Conservation (phyloP, 1,140 invertebrate species). For the Panagrolaimus sp. region DNA sequence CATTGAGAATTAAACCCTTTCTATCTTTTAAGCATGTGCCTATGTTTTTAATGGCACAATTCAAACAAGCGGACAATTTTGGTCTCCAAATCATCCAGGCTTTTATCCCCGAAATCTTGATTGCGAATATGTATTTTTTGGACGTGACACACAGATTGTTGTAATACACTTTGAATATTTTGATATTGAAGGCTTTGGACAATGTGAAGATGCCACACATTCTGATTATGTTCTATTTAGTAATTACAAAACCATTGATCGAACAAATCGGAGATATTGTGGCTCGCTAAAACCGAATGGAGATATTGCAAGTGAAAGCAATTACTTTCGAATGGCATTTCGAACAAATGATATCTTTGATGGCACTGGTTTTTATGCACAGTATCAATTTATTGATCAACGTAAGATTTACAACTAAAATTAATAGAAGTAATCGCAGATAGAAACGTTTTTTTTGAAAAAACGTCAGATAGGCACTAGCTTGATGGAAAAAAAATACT, state of each 20-base stretch:
- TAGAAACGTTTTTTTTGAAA: too few relatives aligned
- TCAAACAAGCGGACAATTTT: conserved; percentile 72
- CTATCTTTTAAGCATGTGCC: conserved; percentile 59
- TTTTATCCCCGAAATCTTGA: conserved; percentile 82
- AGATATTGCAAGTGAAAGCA: conserved; percentile 70
- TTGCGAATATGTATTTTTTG: conserved; percentile 89
- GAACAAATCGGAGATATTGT: conserved; percentile 77
- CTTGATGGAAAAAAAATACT: too few relatives aligned
- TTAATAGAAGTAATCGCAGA: too few relatives aligned
- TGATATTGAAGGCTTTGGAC: conserved; percentile 80
- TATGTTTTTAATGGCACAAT: conserved; percentile 68
- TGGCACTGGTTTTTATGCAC: conserved; percentile 82
- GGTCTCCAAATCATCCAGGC: conserved; percentile 85
- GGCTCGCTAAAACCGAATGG: conserved; percentile 64
- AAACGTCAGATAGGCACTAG: too few relatives aligned
- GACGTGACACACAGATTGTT: conserved; percentile 72
- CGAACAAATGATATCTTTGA: conserved; percentile 84
- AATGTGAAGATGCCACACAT: conserved; percentile 75
- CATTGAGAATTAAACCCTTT: neutral
- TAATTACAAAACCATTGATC: conserved; percentile 78
- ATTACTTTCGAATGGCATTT: conserved; percentile 86
- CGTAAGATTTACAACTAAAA: too few relatives aligned
- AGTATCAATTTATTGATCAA: conserved; percentile 69
- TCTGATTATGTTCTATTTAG: conserved; percentile 91
- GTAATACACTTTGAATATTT: conserved; percentile 80